Evolutionary conservation across 2,888 invertebrate species (phyloP).

Genomic region (Prosopocoilus inquinatus): DNA sequence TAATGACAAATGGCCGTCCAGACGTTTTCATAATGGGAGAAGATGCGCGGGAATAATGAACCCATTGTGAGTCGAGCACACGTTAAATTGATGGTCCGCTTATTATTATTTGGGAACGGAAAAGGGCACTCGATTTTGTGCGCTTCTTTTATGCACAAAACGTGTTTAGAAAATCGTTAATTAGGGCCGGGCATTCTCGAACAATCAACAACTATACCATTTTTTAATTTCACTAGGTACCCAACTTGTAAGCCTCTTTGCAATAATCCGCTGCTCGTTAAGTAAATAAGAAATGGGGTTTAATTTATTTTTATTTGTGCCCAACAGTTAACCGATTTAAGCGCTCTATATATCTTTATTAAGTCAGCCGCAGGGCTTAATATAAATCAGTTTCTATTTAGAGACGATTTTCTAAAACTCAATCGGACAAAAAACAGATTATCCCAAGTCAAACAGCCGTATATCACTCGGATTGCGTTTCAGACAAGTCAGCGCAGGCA

Average conservation of each 20-base stretch:
- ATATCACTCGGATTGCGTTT: conserved; percentile 26
- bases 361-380: conserved; percentile 28
- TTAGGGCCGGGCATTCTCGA: no score
- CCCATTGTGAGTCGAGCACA: conserved; percentile 28
- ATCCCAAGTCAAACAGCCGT: conserved; percentile 38
- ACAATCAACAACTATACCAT: no score
- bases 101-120: conserved; percentile 17
- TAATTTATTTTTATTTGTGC: conserved; percentile 18
- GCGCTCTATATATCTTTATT: conserved; percentile 31
- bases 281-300: conserved; percentile 16
- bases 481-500: conserved; percentile 5
- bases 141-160: neutral
- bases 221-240: no score
- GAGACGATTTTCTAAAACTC: conserved; percentile 27
- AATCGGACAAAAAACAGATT: conserved; percentile 37
- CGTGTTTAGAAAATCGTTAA: neutral
- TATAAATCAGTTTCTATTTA: conserved; percentile 34
- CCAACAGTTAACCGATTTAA: conserved; percentile 12
- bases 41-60: conserved; percentile 37
- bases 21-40: conserved; percentile 34
- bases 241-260: no score
- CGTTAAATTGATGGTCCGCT: conserved; percentile 29
- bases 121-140: conserved; percentile 7
- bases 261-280: neutral
- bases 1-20: conserved; percentile 37